phyloP scores from a whole-genome alignment of 2,113 vertebrate species.

The Arenaria interpres region DNA sequence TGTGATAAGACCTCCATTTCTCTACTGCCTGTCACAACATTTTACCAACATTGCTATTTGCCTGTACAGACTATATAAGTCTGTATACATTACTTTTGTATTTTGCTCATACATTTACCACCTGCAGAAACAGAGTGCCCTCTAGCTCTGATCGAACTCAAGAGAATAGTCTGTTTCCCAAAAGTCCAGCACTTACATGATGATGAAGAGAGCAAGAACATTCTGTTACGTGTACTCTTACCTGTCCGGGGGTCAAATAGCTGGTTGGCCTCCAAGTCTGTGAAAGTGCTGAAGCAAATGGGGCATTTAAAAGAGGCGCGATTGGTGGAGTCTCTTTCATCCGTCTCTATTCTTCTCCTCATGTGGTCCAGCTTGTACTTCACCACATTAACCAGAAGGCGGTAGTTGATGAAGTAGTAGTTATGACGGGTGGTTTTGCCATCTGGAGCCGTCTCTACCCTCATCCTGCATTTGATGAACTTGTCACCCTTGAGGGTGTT shows the following conservation, averaged over 20 bases:
- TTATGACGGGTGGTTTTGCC: slow-evolving; percentile 97
- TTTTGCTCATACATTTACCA: background rate
- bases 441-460: slow-evolving; percentile 93
- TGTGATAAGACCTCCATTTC: background rate
- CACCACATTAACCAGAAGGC: slow-evolving; percentile 94
- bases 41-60: background rate
- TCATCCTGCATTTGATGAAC: slow-evolving; percentile 98
- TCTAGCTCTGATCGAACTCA: background rate
- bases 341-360: slow-evolving; percentile 95
- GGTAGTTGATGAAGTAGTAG: slow-evolving; percentile 98
- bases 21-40: background rate
- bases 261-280: slow-evolving; percentile 96
- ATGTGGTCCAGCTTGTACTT: slow-evolving; percentile 99
- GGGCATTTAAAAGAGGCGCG: slow-evolving; percentile 96
- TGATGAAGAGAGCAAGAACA: background rate
- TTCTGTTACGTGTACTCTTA: slow-evolving; percentile 58
- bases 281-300: slow-evolving; percentile 93
- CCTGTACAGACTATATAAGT: background rate
- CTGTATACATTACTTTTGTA: background rate
- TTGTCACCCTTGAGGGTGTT: slow-evolving; percentile 97
- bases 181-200: background rate
- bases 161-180: background rate
- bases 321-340: slow-evolving; percentile 96
- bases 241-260: slow-evolving; percentile 94
- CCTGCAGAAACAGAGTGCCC: background rate